Percentiles rank a stretch among this genome's conserved stretches.
Evolutionary conservation across 2,888 invertebrate species (phyloP).

Genomic region (Euplagia quadripunctaria): DNA sequence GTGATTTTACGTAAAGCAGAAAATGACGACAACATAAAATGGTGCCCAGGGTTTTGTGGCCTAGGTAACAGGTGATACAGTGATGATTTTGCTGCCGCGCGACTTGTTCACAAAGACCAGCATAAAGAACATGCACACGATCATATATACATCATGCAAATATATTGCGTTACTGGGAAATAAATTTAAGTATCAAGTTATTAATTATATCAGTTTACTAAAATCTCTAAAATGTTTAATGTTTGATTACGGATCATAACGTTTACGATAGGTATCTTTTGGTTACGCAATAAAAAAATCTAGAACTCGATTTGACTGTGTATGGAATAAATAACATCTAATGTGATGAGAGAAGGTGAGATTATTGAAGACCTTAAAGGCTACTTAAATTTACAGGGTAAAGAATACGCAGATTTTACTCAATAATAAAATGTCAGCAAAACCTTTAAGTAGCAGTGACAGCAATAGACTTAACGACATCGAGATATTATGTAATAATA

Average conservation of each 20-base stretch:
- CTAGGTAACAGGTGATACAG: constrained; percentile 18
- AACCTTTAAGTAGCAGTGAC: not conserved
- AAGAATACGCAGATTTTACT: not conserved
- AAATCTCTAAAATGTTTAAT: constrained; percentile 23
- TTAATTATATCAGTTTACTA: constrained; percentile 24
- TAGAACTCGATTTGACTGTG: not conserved
- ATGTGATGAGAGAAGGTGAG: not conserved
- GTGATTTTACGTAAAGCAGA: constrained; percentile 9
- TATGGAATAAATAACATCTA: not conserved
- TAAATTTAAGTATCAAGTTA: constrained; percentile 17
- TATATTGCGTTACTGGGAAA: constrained; percentile 14
- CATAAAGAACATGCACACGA: constrained; percentile 7
- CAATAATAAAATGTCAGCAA: not conserved
- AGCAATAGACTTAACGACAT: not conserved
- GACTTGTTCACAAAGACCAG: not conserved
- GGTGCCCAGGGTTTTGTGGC: no score
- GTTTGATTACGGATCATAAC: constrained; percentile 36
- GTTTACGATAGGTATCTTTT: constrained; percentile 1
- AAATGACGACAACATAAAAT: not conserved
- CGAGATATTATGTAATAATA: no score
- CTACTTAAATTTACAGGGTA: not conserved
- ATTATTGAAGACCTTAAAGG: not conserved
- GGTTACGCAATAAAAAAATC: not conserved
- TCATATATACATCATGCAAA: constrained; percentile 8
- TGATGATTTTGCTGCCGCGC: not conserved